Evolutionary conservation across 1,140 invertebrate species (phyloP), one percentile per base, ranked within the genome.

Genomic region (Drosophila trapezifrons): DNA sequence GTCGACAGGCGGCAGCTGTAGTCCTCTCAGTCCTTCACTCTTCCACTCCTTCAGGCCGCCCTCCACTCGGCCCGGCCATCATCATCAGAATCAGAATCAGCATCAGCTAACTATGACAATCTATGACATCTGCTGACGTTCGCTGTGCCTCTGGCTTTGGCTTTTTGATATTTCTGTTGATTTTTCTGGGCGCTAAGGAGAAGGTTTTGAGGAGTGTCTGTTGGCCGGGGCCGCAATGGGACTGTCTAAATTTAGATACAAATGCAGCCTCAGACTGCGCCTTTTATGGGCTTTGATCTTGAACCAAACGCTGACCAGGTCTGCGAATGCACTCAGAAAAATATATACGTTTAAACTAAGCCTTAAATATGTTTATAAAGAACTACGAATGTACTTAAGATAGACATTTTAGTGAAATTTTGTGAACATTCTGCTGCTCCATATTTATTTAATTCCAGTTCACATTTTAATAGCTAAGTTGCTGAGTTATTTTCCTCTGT

Each of bases 241-340:
- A 63, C 78, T 78, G 59, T 83, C 83, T 86, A 86, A 86, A 86
- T 86, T 86, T 86, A 86, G 83, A 66, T 79, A 70, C 84, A 83
- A 71, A 70, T 74, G 76, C 67, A 64, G 66, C 74, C 20, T 42
- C 47, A 59, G 56, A 70, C 82, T 67, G 78, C 38, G 78, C 83
- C 84, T 86, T 86, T 86, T 86, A 86, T 87, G 84, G 83, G 74
- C 84, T 89, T 87, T 86, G 82, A 83, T 87, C 82, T 87, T 67
- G 45, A 62, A 54, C 70, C 52, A 86, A 87, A 82, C 59, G 47
- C 42, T 69, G 58, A 17, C 69, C 51, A 45, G 42, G 27, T 8
- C 27, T 27, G 8, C 9, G 6, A 10, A 20, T 37, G 25, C 62
- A 69, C 62, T 25, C 38, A 15, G 5, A 22, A 54, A 65, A 69